Evolutionary conservation across 2,113 vertebrate genomes (phyloP).

Genomic region (Colius striatus): DNA sequence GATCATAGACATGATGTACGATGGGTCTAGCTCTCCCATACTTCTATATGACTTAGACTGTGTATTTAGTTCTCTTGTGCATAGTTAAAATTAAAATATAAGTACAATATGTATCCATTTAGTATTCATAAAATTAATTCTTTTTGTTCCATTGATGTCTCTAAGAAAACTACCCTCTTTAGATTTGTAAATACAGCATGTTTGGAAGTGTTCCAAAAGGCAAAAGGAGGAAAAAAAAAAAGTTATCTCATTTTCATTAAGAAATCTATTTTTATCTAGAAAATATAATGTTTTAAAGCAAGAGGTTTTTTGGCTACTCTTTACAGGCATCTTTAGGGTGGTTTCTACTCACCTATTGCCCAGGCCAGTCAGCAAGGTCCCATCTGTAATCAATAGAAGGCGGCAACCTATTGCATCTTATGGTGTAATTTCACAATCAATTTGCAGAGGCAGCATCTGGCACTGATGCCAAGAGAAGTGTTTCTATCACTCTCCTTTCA

Average conservation of each 20-base stretch:
- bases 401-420: not conserved
- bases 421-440: not conserved
- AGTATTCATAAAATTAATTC: not conserved
- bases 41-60: not conserved
- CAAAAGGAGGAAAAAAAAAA: not conserved
- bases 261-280: not conserved
- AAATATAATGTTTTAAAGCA: not conserved
- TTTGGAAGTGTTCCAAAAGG: not conserved
- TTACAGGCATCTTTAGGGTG: not conserved
- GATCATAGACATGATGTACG: conserved; percentile 18
- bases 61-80: not conserved
- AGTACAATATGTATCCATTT: not conserved
- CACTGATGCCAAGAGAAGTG: not conserved
- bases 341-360: not conserved
- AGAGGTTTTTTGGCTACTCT: not conserved
- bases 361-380: not conserved
- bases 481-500: not conserved
- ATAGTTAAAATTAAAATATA: conserved; percentile 37
- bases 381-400: not conserved
- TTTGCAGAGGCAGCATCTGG: not conserved
- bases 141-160: not conserved
- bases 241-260: not conserved
- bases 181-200: not conserved
- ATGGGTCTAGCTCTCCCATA: not conserved
- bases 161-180: not conserved